These are phyloP conservation scores for Sceliomorpha sp. DNA, from an alignment of 2,888 invertebrate genomes.

Conservation along the genomic window DNA sequence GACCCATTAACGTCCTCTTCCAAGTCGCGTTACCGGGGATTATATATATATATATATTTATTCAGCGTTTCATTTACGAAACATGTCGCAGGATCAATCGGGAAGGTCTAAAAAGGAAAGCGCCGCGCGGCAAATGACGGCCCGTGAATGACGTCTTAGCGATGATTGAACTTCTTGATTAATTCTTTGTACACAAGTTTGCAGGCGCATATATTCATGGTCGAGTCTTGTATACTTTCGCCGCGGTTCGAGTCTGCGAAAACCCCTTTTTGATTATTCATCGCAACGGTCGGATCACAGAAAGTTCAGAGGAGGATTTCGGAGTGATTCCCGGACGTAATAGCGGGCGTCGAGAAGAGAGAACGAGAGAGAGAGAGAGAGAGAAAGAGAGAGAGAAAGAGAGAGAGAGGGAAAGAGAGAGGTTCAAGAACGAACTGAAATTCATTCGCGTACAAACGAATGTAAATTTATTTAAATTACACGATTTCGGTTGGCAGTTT, in stretches of 20 bases:
- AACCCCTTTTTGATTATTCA: constrained; percentile 72
- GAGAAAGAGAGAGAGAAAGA: constrained; percentile 42
- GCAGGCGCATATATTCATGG: constrained; percentile 39
- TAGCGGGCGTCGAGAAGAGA: constrained; percentile 37
- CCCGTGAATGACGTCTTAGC: constrained; percentile 33
- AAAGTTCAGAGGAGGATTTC: constrained; percentile 66
- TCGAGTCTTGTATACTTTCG: constrained; percentile 35
- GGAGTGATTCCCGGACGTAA: constrained; percentile 65
- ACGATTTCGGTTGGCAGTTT: constrained; percentile 77
- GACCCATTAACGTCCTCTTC: no score
- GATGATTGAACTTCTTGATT: constrained; percentile 45
- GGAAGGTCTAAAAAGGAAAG: no score
- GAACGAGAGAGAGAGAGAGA: constrained; percentile 29
- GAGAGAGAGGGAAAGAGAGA: constrained; percentile 34
- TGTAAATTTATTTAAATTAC: constrained; percentile 79
- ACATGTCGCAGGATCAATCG: no score
- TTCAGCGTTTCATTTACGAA: no score
- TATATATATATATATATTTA: no score
- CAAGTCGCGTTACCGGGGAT: no score
- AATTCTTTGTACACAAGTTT: constrained; percentile 30
- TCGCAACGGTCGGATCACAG: constrained; percentile 64
- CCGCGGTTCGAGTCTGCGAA: constrained; percentile 32
- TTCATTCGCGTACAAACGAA: constrained; percentile 77
- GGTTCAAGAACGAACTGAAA: constrained; percentile 71
- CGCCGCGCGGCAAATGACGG: no score